Base-by-base conservation (phyloP, 2,888 invertebrate species). In the Chelonus formosanus region DNA sequence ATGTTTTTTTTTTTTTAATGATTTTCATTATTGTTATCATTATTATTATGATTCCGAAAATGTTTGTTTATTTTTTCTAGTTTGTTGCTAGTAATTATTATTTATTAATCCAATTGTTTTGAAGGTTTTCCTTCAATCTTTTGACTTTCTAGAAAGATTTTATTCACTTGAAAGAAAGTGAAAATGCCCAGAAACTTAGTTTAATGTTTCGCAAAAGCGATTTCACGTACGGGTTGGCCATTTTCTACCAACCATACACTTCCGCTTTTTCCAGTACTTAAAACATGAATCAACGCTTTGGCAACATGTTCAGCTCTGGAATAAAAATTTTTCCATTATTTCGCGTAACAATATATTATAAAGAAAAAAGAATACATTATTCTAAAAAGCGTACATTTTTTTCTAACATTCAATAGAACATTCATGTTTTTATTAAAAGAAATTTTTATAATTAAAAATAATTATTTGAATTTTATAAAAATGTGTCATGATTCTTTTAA, bases 181-280 rank as follows among this genome's bases (percentile, higher is more conserved):
- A 20, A 20, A 20, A 20, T 20, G 20, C 20, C 20, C 20, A 20
- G 20, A 1, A 20, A 20, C n/a, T 31, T 3, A 10, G 52, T 45
- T 77, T 80, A 81, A 67, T 76, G 74, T 65, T 82, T 80, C 58
- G 77, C 71, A 67, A 78, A 82, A 40, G 69, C 75, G 57, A 87
- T 83, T 78, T 92, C 91, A 75, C 89, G 86, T 1, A 89, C 87
- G 3, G 90, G 87, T 75, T 89, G 88, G 6, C 89, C 88, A 74
- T 90, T 90, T 76, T 91, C 90, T 36, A 91, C 89, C 48, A 90
- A 83, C 91, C 91, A 92, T 65, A 91, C 89, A 0, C 90, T 89
- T n/a, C 92, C 92, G 77, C 89, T 91, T 72, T 89, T 88, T 6
- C 89, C 91, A 74, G 89, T 90, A 67, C 87, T 87, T 44, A 91